Percentiles rank a stretch among this genome's conserved stretches.
These are phyloP conservation scores for Zaprionus lachaisei DNA, from an alignment of 1,140 invertebrate species.

Conservation along the genomic window DNA sequence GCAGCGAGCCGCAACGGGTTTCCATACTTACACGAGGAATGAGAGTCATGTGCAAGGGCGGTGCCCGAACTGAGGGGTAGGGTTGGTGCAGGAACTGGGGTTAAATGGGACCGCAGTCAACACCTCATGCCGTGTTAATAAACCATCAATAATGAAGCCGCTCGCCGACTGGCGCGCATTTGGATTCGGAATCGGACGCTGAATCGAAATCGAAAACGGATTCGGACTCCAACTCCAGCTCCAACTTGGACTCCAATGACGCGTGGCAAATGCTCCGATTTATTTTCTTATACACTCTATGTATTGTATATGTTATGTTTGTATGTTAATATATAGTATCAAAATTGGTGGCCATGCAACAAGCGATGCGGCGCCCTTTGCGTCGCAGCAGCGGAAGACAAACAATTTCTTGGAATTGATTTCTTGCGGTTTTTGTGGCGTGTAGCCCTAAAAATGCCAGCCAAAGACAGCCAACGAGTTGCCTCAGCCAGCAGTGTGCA, in stretches of 20 bases:
- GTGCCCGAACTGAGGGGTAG: neutral
- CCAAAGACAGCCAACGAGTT: conserved; percentile 25
- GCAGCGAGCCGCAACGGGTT: conserved; percentile 22
- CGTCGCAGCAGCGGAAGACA: conserved; percentile 68
- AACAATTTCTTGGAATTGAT: conserved; percentile 80
- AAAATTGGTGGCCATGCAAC: conserved; percentile 37
- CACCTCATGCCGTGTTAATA: conserved; percentile 75
- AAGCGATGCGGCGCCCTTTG: conserved; percentile 21
- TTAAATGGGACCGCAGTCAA: conserved; percentile 51
- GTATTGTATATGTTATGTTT: neutral
- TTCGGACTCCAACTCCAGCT: neutral
- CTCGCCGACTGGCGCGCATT: conserved; percentile 13
- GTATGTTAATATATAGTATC: conserved; percentile 22
- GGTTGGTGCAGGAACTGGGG: neutral
- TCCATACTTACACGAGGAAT: neutral
- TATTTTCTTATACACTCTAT: conserved; percentile 46
- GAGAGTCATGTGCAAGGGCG: neutral
- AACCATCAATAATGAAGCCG: conserved; percentile 69
- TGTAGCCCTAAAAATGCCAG: conserved; percentile 75
- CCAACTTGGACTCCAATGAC: conserved; percentile 42
- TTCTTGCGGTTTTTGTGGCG: conserved; percentile 75
- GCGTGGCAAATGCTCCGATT: conserved; percentile 68
- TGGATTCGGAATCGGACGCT: conserved; percentile 10
- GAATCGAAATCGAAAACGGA: conserved; percentile 14
- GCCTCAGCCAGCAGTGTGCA: neutral